These are phyloP conservation scores for Eutolmus rufibarbis DNA, from an alignment of 2,888 invertebrate species.

Conservation along the genomic window DNA sequence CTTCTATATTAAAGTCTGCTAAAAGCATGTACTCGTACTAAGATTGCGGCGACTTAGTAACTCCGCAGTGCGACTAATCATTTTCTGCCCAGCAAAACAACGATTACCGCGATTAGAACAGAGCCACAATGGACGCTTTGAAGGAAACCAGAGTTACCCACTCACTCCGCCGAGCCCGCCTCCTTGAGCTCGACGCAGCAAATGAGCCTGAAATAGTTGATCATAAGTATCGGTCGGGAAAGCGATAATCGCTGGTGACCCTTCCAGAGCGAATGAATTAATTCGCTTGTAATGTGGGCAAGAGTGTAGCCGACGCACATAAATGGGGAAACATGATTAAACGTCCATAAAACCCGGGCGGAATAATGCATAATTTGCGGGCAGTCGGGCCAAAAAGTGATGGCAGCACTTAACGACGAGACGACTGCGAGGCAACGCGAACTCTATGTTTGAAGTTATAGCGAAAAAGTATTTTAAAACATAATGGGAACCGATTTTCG, in stretches of 20 bases:
- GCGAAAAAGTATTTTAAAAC: background rate
- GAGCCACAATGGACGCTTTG: background rate
- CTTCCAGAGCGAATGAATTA: background rate
- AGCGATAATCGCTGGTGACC: background rate
- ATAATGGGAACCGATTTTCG: background rate
- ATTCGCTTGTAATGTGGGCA: background rate
- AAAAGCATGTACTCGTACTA: background rate
- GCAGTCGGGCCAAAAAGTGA: background rate
- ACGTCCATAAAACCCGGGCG: background rate
- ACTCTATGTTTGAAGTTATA: background rate
- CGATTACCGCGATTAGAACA: background rate
- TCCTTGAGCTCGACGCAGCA: background rate
- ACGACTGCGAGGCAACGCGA: background rate
- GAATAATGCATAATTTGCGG: background rate
- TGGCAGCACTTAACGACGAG: background rate
- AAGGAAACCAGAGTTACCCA: background rate
- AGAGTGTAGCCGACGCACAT: background rate
- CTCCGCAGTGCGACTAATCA: background rate
- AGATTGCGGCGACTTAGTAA: background rate
- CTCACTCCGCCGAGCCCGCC: background rate
- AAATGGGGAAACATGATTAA: conserved; percentile 2
- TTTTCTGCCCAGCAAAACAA: background rate
- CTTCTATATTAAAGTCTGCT: background rate
- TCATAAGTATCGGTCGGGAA: background rate
- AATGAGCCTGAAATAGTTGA: background rate